phyloP scores from a whole-genome alignment of 2,113 vertebrate genomes.

The Zapus hudsonius region DNA sequence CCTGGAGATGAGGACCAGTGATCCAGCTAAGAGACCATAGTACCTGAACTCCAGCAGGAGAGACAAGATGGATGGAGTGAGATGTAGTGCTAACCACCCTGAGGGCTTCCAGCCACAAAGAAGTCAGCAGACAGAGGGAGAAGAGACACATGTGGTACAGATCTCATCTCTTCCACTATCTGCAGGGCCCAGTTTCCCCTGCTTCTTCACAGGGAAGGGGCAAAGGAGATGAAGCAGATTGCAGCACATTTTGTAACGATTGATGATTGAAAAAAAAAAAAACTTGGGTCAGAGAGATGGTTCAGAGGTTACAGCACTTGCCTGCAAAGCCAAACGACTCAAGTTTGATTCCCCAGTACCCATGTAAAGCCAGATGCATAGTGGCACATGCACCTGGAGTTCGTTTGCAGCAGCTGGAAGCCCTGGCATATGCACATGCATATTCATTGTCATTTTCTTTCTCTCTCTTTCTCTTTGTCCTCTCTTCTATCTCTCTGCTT shows the following conservation, averaged over 20 bases:
- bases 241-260: background rate
- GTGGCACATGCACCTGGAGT: too few species aligned
- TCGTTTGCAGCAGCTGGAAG: too few species aligned
- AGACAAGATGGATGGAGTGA: background rate
- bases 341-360: too few species aligned
- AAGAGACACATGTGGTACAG: too few species aligned
- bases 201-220: background rate
- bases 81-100: rapidly evolving
- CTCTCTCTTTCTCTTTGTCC: too few species aligned
- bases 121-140: background rate
- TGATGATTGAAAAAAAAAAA: background rate
- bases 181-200: background rate
- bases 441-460: too few species aligned
- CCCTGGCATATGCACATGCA: too few species aligned
- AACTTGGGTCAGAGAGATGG: too few species aligned
- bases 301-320: too few species aligned
- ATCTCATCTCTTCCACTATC: background rate
- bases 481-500: too few species aligned
- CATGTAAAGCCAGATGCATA: too few species aligned
- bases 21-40: background rate
- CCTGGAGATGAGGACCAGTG: background rate
- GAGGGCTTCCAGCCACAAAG: background rate
- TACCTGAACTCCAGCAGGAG: background rate
- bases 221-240: background rate
- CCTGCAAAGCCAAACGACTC: too few species aligned